Percentiles rank a stretch among this genome's conserved stretches.
Evolutionary conservation across 2,113 vertebrate genomes (phyloP).

Genomic region (Corythoichthys haematopterus): DNA sequence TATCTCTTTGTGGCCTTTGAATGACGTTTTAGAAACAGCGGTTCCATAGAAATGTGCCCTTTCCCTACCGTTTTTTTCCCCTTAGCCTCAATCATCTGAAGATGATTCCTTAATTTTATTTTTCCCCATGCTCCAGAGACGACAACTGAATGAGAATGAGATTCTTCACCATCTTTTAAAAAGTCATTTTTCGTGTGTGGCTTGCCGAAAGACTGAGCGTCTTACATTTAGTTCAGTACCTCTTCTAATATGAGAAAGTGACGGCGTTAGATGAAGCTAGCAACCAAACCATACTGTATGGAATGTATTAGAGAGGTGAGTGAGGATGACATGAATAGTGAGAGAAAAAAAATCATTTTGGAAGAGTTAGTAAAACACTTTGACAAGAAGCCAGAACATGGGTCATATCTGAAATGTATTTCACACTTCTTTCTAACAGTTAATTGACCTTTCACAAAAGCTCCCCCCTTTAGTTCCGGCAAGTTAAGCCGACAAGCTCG

Average conservation of each 20-base stretch:
- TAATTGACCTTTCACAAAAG: no score
- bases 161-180: slow-evolving; percentile 26
- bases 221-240: neutral
- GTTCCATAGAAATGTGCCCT: slow-evolving; percentile 25
- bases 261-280: slow-evolving; percentile 7
- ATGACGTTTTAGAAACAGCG: slow-evolving; percentile 39
- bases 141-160: slow-evolving; percentile 16
- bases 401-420: slow-evolving; percentile 41
- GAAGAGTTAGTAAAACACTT: slow-evolving; percentile 51
- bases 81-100: slow-evolving; percentile 25
- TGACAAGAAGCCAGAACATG: slow-evolving; percentile 27
- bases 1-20: slow-evolving; percentile 49
- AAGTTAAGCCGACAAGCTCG: no score
- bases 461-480: no score
- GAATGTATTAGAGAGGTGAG: slow-evolving; percentile 8
- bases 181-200: slow-evolving; percentile 15
- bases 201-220: neutral
- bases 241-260: slow-evolving; percentile 17
- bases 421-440: slow-evolving; percentile 38
- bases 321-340: slow-evolving; percentile 25
- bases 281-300: neutral
- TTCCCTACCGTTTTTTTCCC: neutral
- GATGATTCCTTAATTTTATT: slow-evolving; percentile 6
- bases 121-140: neutral
- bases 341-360: slow-evolving; percentile 37